Base-by-base conservation (phyloP, 2,797 vertebrate species). In the Botia almorhae region DNA sequence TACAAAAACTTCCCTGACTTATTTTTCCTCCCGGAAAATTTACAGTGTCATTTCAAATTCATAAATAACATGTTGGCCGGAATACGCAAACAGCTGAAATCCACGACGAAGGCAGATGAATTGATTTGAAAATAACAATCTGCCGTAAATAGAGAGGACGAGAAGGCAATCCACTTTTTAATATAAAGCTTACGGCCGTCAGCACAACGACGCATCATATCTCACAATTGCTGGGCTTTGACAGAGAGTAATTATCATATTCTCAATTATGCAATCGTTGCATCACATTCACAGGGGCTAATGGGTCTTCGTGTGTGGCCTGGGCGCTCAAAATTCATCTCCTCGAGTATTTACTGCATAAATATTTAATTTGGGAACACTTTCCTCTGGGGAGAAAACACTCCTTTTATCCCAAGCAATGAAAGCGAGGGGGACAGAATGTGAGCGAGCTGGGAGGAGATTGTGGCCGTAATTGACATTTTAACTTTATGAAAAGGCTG, bases 401-500 rank as follows among this genome's bases (percentile, higher is more conserved):
- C 73, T 63, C 11, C 55, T 65, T 65, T 74, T 76, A 68, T 76
- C 51, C 43, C 72, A 60, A 21, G 19, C 46, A 58, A 79, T 43
- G 76, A 60, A 83, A 74, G 60, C 67, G 69, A 80, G 79, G 72
- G 85, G 83, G 83, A 74, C 68, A 88, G 79, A 50, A 78, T 82
- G 78, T 56, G 23, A 69, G 70, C 76, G 7, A 83, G 79, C 72
- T 43, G 1, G 3, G 46, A 71, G 19, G 58, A 64, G 43, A 14
- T 46, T 23, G 43, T 50, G 65, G 60, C 63, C 64, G 23, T 69
- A 75, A 85, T 64, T 83, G 84, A 85, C 82, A 84, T 87, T 87
- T 87, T 74, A 83, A 82, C 83, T 78, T 80, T 58, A 81, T 84
- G 69, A 85, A 84, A 84, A 74, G 75, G 33, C 60, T 77, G 67